Conservation (phyloP, 2,888 invertebrate species). For the Chrysolina americana region DNA sequence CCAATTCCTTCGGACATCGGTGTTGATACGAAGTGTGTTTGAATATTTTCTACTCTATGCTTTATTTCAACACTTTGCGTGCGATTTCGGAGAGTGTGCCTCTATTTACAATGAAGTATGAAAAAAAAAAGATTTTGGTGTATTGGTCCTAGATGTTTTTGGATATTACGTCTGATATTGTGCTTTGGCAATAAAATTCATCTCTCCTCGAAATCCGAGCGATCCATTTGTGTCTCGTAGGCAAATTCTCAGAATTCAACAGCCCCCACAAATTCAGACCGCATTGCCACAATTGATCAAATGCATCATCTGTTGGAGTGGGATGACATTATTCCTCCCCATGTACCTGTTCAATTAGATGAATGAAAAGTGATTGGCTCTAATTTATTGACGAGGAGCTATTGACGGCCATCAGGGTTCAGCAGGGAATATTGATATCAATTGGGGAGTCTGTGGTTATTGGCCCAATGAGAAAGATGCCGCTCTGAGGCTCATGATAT, state of each 20-base stretch:
- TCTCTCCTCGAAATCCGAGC: neutral
- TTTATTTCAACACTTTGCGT: too few relatives aligned
- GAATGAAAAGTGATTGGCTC: slow-evolving; percentile 20
- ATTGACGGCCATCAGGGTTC: neutral
- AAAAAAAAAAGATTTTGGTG: too few relatives aligned
- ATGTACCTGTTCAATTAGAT: slow-evolving; percentile 6
- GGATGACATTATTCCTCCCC: neutral
- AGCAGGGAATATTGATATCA: neutral
- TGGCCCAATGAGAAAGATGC: neutral
- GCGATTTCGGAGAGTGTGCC: too few relatives aligned
- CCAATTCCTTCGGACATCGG: too few relatives aligned
- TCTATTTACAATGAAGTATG: too few relatives aligned
- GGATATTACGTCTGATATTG: too few relatives aligned
- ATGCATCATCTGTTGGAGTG: slow-evolving; percentile 14
- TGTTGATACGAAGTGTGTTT: too few relatives aligned
- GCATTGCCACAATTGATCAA: slow-evolving; percentile 38
- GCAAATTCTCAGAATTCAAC: slow-evolving; percentile 37
- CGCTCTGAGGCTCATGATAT: neutral
- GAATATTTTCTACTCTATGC: too few relatives aligned
- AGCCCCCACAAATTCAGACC: slow-evolving; percentile 33
- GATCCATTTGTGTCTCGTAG: slow-evolving; percentile 24
- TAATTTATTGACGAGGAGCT: slow-evolving; percentile 21
- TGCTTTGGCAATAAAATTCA: neutral
- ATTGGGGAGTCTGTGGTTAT: neutral
- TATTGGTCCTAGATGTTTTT: too few relatives aligned